Evolutionary conservation across 2,113 vertebrate genomes (phyloP), one percentile per base, ranked within the genome.

Genomic region (Phyllopteryx taeniolatus): DNA sequence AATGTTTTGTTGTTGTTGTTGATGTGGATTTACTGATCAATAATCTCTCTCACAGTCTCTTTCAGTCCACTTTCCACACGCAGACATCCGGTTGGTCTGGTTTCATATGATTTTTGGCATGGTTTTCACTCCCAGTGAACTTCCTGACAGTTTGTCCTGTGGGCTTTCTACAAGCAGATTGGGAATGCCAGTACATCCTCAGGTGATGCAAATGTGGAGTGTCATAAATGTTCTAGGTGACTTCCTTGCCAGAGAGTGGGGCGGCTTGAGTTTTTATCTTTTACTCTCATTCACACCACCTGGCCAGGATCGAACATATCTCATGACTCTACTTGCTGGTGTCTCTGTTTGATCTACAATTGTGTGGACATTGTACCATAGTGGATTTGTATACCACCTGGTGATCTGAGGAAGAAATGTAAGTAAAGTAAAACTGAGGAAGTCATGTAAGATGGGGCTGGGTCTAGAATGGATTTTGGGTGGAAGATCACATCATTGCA

Each of bases 71-170:
- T 8, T 33, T 61, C 31, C 59, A 61, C 31, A 17, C 14, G 22
- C n/a, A 31, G 64, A 66, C 68, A 69, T 69, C 75, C 65, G 70
- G 77, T 84, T 42, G 76, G 72, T 84, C 73, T 70, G 80, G 78
- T 79, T 80, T 27, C 61, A 62, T 35, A 0, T 20, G 56, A 65
- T 49, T 73, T 2, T 71, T 62, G 27, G 2, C 0, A 2, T 46
- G 33, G 8, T 64, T 73, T 20, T 3, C 2, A 6, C 35, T 19
- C 14, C 56, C 39, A n/a, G 39, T 8, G 22, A 72, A 57, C 71
- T 44, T 65, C 31, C n/a, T 62, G 68, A 72, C 76, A 71, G 82
- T 78, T 80, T 78, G 31, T 46, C 43, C 65, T 67, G 64, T 27
- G 57, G 68, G 72, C 49, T 69, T 51, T 65, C 62, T 47, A 33